Evolutionary conservation across 2,888 invertebrate species (phyloP).

Genomic region (Nemotelus nigrinus): DNA sequence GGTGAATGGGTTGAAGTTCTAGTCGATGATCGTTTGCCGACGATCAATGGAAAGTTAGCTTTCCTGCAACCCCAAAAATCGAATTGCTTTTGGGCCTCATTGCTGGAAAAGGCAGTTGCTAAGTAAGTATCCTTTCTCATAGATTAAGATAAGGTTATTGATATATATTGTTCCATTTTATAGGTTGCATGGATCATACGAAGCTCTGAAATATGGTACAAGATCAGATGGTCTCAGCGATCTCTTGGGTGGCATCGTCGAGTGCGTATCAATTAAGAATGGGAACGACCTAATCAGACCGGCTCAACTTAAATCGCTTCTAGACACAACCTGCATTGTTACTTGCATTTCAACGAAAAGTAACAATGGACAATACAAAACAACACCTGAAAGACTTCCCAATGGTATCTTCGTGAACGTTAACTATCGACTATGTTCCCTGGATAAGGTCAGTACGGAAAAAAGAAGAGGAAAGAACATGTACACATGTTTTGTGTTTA

Average conservation of each 20-base stretch:
- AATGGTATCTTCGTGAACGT: constrained; percentile 79
- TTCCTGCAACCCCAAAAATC: constrained; percentile 84
- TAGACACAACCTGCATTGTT: constrained; percentile 86
- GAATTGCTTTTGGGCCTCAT: constrained; percentile 88
- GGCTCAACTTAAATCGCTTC: constrained; percentile 72
- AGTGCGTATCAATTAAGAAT: constrained; percentile 78
- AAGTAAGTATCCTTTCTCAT: constrained; percentile 70
- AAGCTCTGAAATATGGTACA: constrained; percentile 92
- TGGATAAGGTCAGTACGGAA: constrained; percentile 57
- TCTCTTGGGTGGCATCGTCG: constrained; percentile 88
- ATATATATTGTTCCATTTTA: constrained; percentile 46
- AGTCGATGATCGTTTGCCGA: constrained; percentile 89
- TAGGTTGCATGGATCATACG: constrained; percentile 91
- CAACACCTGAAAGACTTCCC: constrained; percentile 71
- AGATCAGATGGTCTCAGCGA: constrained; percentile 87
- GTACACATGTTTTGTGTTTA: not conserved
- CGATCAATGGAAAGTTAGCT: constrained; percentile 85
- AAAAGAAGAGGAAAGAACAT: not conserved
- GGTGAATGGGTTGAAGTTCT: constrained; percentile 92
- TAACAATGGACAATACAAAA: constrained; percentile 66
- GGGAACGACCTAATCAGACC: constrained; percentile 74
- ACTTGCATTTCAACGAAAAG: constrained; percentile 72
- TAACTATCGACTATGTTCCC: constrained; percentile 79
- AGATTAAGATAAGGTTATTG: not conserved
- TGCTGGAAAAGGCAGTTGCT: constrained; percentile 92